Evolutionary conservation across 2,797 vertebrate species (phyloP).

Genomic region (Pangasius sanitwongsei): DNA sequence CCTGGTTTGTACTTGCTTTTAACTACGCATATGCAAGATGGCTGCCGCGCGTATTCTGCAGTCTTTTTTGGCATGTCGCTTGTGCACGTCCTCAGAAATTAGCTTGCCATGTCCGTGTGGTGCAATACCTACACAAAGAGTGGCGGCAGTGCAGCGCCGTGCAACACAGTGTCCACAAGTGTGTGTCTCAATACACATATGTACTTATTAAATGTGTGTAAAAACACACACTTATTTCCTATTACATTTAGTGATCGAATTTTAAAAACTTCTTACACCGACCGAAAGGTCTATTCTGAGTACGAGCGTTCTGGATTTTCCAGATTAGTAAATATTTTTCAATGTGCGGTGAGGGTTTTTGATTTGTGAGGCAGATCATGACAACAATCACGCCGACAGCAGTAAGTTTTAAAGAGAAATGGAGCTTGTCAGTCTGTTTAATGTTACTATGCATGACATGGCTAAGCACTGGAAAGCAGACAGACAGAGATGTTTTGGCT

Average conservation of each 20-base stretch:
- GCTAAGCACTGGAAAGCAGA: neutral
- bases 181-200: neutral
- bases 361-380: neutral
- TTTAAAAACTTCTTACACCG: neutral
- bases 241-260: neutral
- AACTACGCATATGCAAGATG: neutral
- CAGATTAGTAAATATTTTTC: neutral
- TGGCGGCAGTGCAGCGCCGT: too few relatives aligned
- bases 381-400: neutral
- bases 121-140: neutral
- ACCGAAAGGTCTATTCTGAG: neutral
- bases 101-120: neutral
- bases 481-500: neutral
- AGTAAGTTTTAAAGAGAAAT: neutral
- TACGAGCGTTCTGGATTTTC: neutral
- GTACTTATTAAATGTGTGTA: neutral
- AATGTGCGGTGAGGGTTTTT: neutral
- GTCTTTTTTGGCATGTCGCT: neutral
- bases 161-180: neutral
- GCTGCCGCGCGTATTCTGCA: neutral
- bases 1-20: too few relatives aligned
- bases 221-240: too few relatives aligned
- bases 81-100: neutral
- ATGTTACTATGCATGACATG: neutral
- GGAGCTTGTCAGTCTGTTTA: neutral